These are phyloP conservation scores for Willowsia nigromaculata DNA, from an alignment of 2,888 invertebrate species.

Conservation along the genomic window DNA sequence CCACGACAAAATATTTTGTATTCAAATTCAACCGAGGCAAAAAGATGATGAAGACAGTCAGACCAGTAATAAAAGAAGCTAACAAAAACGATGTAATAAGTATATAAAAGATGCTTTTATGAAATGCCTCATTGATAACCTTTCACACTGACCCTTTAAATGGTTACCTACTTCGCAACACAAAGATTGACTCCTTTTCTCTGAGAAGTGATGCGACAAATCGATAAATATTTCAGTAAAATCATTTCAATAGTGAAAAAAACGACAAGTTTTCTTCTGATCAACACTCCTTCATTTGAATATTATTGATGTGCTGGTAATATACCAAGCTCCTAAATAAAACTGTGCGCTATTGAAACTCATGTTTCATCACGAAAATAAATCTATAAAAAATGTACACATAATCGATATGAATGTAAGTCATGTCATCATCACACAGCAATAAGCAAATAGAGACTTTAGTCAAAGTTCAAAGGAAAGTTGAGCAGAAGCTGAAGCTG, in stretches of 20 bases:
- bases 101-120: conserved; percentile 55
- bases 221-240: conserved; percentile 52
- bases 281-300: conserved; percentile 37
- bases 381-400: neutral
- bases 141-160: conserved; percentile 75
- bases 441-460: neutral
- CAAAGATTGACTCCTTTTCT: conserved; percentile 69
- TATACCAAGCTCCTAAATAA: neutral
- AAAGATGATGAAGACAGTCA: conserved; percentile 11
- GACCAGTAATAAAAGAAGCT: conserved; percentile 22
- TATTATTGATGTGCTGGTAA: neutral
- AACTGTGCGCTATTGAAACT: neutral
- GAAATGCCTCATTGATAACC: conserved; percentile 71
- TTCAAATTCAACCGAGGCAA: neutral
- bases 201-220: conserved; percentile 64
- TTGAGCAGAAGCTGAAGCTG: conserved; percentile 39
- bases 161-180: conserved; percentile 72
- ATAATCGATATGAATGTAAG: neutral
- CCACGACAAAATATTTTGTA: neutral
- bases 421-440: conserved; percentile 9
- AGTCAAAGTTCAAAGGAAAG: conserved; percentile 30
- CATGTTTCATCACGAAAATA: conserved; percentile 34
- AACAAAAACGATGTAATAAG: conserved; percentile 68
- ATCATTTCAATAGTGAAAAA: conserved; percentile 20
- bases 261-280: conserved; percentile 16